These are phyloP conservation scores for Bradypodion ventrale DNA, from an alignment of 2,797 vertebrate genomes.

Conservation along the genomic window DNA sequence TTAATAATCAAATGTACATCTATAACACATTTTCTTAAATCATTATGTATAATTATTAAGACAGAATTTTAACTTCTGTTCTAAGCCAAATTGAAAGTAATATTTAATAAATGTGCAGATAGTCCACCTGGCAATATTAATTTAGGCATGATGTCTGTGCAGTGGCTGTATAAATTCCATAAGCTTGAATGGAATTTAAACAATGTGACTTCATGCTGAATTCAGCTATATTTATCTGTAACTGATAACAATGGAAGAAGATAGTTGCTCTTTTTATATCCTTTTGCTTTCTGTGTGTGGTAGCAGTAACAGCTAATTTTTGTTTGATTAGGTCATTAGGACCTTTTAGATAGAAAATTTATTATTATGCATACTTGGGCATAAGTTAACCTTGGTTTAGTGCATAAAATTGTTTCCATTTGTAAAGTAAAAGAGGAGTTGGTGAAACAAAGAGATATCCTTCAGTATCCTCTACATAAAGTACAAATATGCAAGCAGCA, in stretches of 20 bases:
- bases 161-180: not conserved
- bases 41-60: not conserved
- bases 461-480: slow-evolving; percentile 25
- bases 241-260: not conserved
- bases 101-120: slow-evolving; percentile 1
- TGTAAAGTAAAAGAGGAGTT: not conserved
- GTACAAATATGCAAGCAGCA: not conserved
- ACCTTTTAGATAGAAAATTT: not conserved
- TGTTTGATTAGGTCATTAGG: not conserved
- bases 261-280: not conserved
- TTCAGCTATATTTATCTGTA: not conserved
- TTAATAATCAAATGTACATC: slow-evolving; percentile 24
- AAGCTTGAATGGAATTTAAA: not conserved
- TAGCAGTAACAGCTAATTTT: not conserved
- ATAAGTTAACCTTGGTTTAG: not conserved
- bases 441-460: slow-evolving; percentile 9
- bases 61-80: not conserved
- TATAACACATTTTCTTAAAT: slow-evolving; percentile 29
- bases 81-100: not conserved
- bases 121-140: not conserved
- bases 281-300: not conserved
- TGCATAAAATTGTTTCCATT: not conserved
- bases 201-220: not conserved
- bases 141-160: not conserved
- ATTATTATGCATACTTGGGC: not conserved